Evolutionary conservation across 2,797 vertebrate species (phyloP), one percentile per base, ranked within the genome.

Genomic region (Crocidura indochinensis): DNA sequence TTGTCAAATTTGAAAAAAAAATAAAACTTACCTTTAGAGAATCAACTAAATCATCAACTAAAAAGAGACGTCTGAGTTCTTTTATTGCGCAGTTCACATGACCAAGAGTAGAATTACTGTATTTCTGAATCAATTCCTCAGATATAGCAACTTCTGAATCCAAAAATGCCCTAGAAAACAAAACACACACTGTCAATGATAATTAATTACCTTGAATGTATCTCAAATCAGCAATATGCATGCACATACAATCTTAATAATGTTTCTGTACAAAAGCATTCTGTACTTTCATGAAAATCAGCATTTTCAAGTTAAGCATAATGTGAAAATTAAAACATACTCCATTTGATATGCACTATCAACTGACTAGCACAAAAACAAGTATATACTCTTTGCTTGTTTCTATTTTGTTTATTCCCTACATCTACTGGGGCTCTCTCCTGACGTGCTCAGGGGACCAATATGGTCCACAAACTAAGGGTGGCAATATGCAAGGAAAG

Each of bases 11-110:
- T 72, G 20, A 72, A 87, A 93, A 88, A 26, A 53, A 95, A 93
- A 68, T 20, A 47, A 38, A 26, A 84, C 97, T 91, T 97, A 98
- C 98, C 99, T 99, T 99, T 95, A 99, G 98, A 91, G 99, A 99
- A 97, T 99, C 99, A 46, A 99, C 98, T 97, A 99, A 97, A 96
- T 99, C 99, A 92, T 99, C 99, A 0, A 99, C 99, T 94, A 99
- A 98, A 97, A 99, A 99, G 84, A 99, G 98, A 77, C 98, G 99
- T 53, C 99, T 97, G 69, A 99, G 97, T 92, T 99, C 99, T 22
- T 96, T 96, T 46, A 99, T 96, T 11, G 90, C 97, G 96, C 97
- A 97, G 94, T 99, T 99, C 95, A 99, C 72, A 26, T 98, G 98
- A 68, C 98, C 97, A 90, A 99, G 98, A 91, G 97, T 98, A 9